Evolutionary conservation across 1,140 invertebrate species (phyloP).

Genomic region (Apis dorsata): DNA sequence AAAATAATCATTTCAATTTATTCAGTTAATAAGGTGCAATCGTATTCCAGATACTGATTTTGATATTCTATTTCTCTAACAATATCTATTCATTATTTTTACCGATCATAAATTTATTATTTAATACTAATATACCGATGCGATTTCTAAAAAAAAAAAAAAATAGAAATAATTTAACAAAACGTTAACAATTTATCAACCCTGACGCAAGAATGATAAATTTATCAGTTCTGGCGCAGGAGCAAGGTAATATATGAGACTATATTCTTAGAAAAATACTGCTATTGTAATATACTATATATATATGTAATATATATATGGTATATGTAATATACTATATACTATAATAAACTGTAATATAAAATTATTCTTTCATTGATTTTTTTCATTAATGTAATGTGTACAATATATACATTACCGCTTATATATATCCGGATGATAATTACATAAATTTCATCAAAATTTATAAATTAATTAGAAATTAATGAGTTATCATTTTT

Average conservation of each 20-base stretch:
- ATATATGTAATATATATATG: too few species aligned
- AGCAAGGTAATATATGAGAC: constrained; percentile 26
- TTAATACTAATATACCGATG: not conserved
- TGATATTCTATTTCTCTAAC: not conserved
- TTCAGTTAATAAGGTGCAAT: constrained; percentile 1
- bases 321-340: too few species aligned
- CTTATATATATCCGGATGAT: too few species aligned
- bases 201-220: constrained; percentile 36
- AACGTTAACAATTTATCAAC: constrained; percentile 48
- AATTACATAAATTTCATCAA: not conserved
- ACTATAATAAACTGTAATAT: too few species aligned
- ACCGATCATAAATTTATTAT: not conserved
- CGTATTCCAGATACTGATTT: not conserved
- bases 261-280: constrained; percentile 30
- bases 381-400: constrained; percentile 22
- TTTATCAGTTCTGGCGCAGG: constrained; percentile 43
- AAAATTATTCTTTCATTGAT: constrained; percentile 11
- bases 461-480: not conserved
- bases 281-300: not conserved
- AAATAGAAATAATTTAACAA: not conserved
- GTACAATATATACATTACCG: not conserved
- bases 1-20: not conserved
- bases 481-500: not conserved
- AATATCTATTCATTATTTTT: not conserved
- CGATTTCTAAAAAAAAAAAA: not conserved